phyloP scores from a whole-genome alignment of 1,140 invertebrate genomes.

The Callitettix versicolor region DNA sequence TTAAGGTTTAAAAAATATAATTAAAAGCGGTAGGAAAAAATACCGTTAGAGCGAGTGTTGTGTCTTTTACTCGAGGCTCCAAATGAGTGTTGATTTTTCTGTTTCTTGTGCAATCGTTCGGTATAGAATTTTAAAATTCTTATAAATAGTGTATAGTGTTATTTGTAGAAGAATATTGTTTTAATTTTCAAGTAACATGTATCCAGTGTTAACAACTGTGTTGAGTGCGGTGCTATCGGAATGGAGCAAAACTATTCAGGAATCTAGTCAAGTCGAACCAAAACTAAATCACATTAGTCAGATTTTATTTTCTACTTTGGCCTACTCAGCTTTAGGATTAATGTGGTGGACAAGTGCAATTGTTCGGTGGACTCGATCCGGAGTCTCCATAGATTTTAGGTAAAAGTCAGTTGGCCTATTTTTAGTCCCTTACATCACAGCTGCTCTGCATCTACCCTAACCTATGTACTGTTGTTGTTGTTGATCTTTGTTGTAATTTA shows the following conservation, averaged over 20 bases:
- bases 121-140: slow-evolving; percentile 4
- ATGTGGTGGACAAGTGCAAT: slow-evolving; percentile 10
- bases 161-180: slow-evolving; percentile 1
- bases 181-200: not conserved
- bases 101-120: too few relatives aligned
- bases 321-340: slow-evolving; percentile 12
- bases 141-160: slow-evolving; percentile 15
- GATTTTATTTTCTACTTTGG: slow-evolving; percentile 6
- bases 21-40: not conserved
- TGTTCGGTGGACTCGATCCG: not conserved
- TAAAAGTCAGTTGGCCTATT: slow-evolving; percentile 7
- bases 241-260: too few relatives aligned
- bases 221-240: slow-evolving; percentile 10
- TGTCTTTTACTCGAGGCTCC: not conserved
- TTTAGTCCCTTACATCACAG: slow-evolving; percentile 6
- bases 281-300: too few relatives aligned
- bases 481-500: slow-evolving; percentile 13
- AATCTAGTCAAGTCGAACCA: too few relatives aligned
- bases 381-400: too few relatives aligned
- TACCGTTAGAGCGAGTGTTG: slow-evolving; percentile 5
- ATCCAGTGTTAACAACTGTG: not conserved
- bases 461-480: slow-evolving; percentile 14
- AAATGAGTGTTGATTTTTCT: too few relatives aligned
- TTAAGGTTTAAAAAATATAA: too few relatives aligned
- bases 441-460: slow-evolving; percentile 7